phyloP scores from a whole-genome alignment of 2,797 vertebrate species.

The Rhynchonycteris naso region DNA sequence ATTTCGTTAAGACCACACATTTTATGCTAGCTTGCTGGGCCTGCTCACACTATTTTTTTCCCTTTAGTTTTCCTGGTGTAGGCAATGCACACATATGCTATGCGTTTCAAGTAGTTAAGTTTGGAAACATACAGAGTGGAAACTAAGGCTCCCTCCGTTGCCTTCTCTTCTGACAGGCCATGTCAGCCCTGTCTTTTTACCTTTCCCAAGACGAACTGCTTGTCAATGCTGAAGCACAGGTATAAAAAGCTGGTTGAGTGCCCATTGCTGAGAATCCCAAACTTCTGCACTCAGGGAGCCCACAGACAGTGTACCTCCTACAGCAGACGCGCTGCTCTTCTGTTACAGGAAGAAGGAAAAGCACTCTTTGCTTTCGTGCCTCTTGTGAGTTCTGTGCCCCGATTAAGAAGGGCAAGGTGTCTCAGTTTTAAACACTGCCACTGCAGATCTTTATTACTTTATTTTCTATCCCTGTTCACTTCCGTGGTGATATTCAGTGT shows the following conservation, averaged over 20 bases:
- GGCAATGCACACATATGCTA: neutral
- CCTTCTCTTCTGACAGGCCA: neutral
- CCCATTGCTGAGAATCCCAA: neutral
- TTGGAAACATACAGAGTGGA: neutral
- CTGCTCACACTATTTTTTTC: neutral
- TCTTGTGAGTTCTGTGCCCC: neutral
- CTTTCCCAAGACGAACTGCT: conserved; percentile 27
- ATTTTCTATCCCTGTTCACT: neutral
- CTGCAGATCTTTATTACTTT: neutral
- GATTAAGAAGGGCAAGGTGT: neutral
- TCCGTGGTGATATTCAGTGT: neutral
- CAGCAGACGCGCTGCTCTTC: neutral
- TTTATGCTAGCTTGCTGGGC: neutral
- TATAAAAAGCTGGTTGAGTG: conserved; percentile 29
- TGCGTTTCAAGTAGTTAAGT: neutral
- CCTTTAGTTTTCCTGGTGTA: neutral
- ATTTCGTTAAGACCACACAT: neutral
- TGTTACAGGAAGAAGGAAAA: neutral
- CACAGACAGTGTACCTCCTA: neutral
- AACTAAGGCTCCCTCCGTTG: neutral
- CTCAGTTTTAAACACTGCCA: neutral
- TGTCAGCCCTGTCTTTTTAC: neutral
- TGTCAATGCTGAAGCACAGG: conserved; percentile 1
- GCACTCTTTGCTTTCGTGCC: neutral
- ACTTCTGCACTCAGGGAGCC: neutral